phyloP scores from a whole-genome alignment of 2,888 invertebrate genomes.

The Pammene aurita region DNA sequence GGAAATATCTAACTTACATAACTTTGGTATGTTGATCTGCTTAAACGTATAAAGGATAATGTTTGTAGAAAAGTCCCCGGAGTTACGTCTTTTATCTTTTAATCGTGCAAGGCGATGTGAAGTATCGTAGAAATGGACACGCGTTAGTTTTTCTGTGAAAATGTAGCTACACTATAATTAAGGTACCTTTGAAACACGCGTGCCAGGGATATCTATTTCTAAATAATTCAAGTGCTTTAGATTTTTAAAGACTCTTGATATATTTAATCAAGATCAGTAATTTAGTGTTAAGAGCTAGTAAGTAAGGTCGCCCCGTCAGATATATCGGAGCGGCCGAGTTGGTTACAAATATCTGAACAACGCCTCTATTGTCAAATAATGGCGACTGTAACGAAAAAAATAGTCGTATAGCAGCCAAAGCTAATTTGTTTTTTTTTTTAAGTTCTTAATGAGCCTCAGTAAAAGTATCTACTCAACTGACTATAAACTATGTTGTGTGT shows the following conservation, averaged over 20 bases:
- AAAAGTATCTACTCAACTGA: too few relatives aligned
- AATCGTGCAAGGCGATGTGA: neutral
- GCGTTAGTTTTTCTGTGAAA: conserved; percentile 2
- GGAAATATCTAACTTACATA: conserved; percentile 1
- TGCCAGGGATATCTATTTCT: neutral
- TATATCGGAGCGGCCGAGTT: too few relatives aligned
- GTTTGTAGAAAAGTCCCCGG: neutral
- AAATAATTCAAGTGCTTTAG: neutral
- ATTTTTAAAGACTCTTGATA: neutral
- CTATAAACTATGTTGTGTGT: too few relatives aligned
- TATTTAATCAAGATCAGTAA: neutral
- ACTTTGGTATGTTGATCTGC: conserved; percentile 1
- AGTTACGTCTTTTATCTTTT: neutral
- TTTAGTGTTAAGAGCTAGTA: too few relatives aligned
- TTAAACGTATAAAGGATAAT: neutral
- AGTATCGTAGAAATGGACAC: conserved; percentile 4
- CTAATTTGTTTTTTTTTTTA: too few relatives aligned
- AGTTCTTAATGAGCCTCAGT: too few relatives aligned
- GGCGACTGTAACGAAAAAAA: too few relatives aligned
- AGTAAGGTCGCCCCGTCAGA: too few relatives aligned
- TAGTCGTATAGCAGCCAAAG: too few relatives aligned
- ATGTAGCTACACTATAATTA: neutral
- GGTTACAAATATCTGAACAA: too few relatives aligned
- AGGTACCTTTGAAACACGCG: neutral
- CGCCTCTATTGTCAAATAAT: too few relatives aligned